phyloP scores from a whole-genome alignment of 2,888 invertebrate species.

The Leptinotarsa tumamoca region DNA sequence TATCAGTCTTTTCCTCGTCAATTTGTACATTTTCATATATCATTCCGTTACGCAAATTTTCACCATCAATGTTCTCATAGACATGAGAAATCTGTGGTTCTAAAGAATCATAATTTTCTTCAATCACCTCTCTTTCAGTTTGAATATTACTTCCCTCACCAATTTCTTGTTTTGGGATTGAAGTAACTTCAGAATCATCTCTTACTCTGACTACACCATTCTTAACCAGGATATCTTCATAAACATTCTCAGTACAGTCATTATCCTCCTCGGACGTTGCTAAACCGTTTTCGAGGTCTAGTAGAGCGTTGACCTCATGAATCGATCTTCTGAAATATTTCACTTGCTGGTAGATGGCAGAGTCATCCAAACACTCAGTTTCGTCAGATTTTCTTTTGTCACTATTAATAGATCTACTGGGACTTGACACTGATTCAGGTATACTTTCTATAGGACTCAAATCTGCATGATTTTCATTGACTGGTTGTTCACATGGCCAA shows the following conservation, averaged over 20 bases:
- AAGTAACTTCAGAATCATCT: constrained; percentile 25
- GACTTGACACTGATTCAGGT: constrained; percentile 36
- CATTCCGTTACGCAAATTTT: constrained; percentile 39
- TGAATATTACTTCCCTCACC: constrained; percentile 31
- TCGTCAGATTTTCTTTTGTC: constrained; percentile 63
- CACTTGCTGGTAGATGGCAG: constrained; percentile 79
- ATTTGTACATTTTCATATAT: constrained; percentile 46
- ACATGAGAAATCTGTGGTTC: constrained; percentile 57
- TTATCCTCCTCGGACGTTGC: constrained; percentile 22
- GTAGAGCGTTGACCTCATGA: constrained; percentile 78
- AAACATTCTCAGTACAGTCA: constrained; percentile 28
- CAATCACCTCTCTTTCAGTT: constrained; percentile 37
- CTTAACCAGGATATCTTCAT: constrained; percentile 35
- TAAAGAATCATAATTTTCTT: constrained; percentile 58
- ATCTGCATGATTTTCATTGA: constrained; percentile 56
- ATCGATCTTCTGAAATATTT: constrained; percentile 81
- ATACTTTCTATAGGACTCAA: constrained; percentile 55
- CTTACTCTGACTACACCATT: constrained; percentile 27
- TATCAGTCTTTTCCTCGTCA: constrained; percentile 48
- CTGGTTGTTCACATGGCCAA: constrained; percentile 44
- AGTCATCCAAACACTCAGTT: constrained; percentile 62
- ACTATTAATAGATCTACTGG: constrained; percentile 46
- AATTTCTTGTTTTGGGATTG: constrained; percentile 37
- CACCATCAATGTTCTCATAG: constrained; percentile 61
- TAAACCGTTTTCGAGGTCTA: constrained; percentile 61